Evolutionary conservation across 1,140 invertebrate species (phyloP).

Genomic region (Mylabris phalerata): DNA sequence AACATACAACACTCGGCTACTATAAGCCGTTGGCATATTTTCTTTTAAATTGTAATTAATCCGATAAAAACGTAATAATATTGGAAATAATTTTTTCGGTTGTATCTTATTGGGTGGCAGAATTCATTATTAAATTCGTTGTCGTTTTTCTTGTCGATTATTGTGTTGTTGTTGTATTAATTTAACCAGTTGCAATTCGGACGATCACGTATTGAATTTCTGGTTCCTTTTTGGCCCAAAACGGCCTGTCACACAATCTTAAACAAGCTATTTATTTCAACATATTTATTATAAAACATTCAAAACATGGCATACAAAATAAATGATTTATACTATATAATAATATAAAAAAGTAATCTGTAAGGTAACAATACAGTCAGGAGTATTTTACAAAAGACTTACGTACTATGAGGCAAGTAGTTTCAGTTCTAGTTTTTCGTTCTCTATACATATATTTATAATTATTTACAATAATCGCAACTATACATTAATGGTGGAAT

Average conservation of each 20-base stretch:
- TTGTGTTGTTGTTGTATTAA: neutral
- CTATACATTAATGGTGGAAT: neutral
- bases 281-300: constrained; percentile 21
- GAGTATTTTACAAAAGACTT: constrained; percentile 18
- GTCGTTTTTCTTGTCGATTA: neutral
- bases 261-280: constrained; percentile 16
- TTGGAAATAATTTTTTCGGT: neutral
- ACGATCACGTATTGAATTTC: constrained; percentile 7
- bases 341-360: constrained; percentile 3
- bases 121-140: too few species aligned
- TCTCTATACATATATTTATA: constrained; percentile 2
- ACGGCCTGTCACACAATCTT: constrained; percentile 8
- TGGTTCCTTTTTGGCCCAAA: constrained; percentile 4
- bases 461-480: neutral
- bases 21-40: constrained; percentile 21
- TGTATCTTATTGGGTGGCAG: too few species aligned
- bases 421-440: constrained; percentile 8
- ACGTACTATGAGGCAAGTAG: constrained; percentile 20
- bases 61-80: constrained; percentile 14
- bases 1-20: constrained; percentile 11
- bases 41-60: constrained; percentile 17
- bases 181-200: constrained; percentile 6
- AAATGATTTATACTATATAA: constrained; percentile 4
- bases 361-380: constrained; percentile 22
- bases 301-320: constrained; percentile 20